phyloP scores from a whole-genome alignment of 1,140 invertebrate species.

The Aethina tumida region DNA sequence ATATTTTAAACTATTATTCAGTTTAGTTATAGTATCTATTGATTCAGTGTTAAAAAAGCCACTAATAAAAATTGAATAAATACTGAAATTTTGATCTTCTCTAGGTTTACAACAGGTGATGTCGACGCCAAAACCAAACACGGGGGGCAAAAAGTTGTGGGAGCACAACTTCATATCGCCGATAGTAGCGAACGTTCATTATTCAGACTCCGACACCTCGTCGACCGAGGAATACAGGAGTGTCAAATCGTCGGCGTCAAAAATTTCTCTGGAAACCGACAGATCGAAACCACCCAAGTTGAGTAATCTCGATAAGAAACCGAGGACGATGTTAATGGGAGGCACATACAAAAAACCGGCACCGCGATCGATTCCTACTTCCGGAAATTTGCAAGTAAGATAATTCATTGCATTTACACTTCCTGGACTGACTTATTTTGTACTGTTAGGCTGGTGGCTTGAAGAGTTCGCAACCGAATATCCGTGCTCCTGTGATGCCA shows the following conservation, averaged over 20 bases:
- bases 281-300: slow-evolving; percentile 4
- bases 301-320: background rate
- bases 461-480: slow-evolving; percentile 10
- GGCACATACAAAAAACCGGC: no score
- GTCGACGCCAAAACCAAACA: slow-evolving; percentile 32
- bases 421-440: background rate
- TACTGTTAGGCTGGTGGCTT: background rate
- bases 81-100: no score
- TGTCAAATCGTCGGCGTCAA: slow-evolving; percentile 12
- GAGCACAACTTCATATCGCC: slow-evolving; percentile 27
- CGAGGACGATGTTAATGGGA: no score
- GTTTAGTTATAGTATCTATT: background rate
- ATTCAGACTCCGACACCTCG: slow-evolving; percentile 28
- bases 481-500: slow-evolving; percentile 5
- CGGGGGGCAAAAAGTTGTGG: slow-evolving; percentile 17
- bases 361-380: no score
- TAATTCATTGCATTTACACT: no score
- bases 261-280: slow-evolving; percentile 11
- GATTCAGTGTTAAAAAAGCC: background rate
- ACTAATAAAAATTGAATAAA: background rate
- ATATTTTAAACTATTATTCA: no score
- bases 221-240: slow-evolving; percentile 27
- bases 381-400: no score
- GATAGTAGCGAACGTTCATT: slow-evolving; percentile 19
- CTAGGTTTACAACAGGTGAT: slow-evolving; percentile 27